Percentiles rank a stretch among this genome's conserved stretches.
phyloP scores from a whole-genome alignment of 2,888 invertebrate genomes.

The Thumatha senex region DNA sequence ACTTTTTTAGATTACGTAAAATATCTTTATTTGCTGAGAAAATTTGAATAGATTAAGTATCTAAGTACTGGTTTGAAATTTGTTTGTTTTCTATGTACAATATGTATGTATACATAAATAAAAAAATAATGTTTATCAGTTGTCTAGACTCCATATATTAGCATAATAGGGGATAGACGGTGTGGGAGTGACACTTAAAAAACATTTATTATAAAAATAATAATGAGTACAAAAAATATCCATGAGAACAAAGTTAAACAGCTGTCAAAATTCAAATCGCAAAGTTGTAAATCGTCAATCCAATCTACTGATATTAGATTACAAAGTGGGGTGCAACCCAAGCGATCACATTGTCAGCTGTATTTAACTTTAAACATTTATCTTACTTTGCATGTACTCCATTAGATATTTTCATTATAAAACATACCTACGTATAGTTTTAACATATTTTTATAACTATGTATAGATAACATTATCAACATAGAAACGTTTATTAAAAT shows the following conservation, averaged over 20 bases:
- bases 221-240: too few species aligned
- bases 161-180: too few species aligned
- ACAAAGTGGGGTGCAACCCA: slow-evolving; percentile 35
- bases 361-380: slow-evolving; percentile 24
- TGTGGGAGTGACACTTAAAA: too few species aligned
- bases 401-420: background rate
- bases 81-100: too few species aligned
- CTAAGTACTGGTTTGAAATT: too few species aligned
- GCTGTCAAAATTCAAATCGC: background rate
- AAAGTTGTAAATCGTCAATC: slow-evolving; percentile 12
- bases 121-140: too few species aligned
- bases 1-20: too few species aligned
- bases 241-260: background rate
- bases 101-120: too few species aligned
- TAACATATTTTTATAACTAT: background rate
- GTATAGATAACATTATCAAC: background rate
- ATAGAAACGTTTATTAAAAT: background rate
- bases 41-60: too few species aligned
- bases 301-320: slow-evolving; percentile 35
- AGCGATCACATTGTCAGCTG: slow-evolving; percentile 17
- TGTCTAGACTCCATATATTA: too few species aligned
- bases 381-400: slow-evolving; percentile 3
- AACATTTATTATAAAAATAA: too few species aligned
- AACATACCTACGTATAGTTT: background rate
- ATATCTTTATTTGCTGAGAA: too few species aligned